phyloP scores from a whole-genome alignment of 2,888 invertebrate genomes.

The Athripsodes cinereus region DNA sequence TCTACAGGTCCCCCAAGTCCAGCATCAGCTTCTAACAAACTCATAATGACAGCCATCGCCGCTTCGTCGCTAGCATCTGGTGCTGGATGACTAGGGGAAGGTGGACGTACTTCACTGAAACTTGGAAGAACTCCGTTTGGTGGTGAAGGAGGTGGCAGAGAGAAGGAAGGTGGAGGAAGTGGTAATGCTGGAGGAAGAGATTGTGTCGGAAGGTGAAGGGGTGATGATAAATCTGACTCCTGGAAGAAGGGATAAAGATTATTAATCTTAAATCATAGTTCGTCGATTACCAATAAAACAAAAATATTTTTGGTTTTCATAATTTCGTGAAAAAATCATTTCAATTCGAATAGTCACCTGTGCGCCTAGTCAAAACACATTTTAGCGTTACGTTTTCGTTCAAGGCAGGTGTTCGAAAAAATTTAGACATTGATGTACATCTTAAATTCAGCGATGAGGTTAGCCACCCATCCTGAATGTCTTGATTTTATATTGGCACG shows the following conservation, averaged over 20 bases:
- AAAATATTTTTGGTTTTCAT: no score
- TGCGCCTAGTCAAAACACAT: no score
- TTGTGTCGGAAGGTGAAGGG: background rate
- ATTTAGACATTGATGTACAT: no score
- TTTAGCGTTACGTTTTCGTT: no score
- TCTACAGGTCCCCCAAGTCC: slow-evolving; percentile 84
- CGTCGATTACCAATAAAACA: background rate
- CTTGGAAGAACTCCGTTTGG: slow-evolving; percentile 23
- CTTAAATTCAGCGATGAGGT: no score
- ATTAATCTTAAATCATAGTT: background rate
- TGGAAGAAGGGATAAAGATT: background rate
- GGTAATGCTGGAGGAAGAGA: background rate
- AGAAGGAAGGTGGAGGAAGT: background rate
- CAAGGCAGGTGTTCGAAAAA: no score
- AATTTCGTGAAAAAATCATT: no score
- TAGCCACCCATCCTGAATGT: no score
- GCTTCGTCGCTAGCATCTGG: slow-evolving; percentile 78
- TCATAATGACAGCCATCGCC: slow-evolving; percentile 90
- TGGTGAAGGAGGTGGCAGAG: background rate
- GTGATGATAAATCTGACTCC: background rate
- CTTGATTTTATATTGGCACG: no score
- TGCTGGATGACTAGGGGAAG: background rate
- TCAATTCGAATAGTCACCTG: no score
- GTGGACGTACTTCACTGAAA: slow-evolving; percentile 19
- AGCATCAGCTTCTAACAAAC: slow-evolving; percentile 81